Evolutionary conservation across 2,888 invertebrate genomes (phyloP).

Genomic region (Dysmachus trigonus): DNA sequence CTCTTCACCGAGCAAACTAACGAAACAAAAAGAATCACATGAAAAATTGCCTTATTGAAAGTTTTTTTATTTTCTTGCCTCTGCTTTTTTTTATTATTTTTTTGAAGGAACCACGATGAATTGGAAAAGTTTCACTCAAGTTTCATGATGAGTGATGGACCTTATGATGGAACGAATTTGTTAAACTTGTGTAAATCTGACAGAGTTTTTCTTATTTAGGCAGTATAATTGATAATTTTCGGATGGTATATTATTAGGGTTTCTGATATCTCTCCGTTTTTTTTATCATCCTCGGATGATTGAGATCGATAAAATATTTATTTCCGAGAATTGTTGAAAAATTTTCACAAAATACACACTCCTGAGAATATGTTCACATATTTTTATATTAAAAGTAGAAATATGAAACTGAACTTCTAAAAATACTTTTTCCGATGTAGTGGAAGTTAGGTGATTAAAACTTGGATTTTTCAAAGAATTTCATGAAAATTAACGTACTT

Average conservation of each 20-base stretch:
- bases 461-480: too few species aligned
- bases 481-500: too few species aligned
- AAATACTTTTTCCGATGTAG: too few species aligned
- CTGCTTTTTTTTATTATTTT: background rate
- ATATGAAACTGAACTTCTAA: too few species aligned
- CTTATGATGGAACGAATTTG: background rate
- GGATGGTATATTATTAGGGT: background rate
- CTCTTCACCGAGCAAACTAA: background rate
- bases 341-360: too few species aligned
- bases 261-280: background rate
- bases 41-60: background rate
- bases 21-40: background rate
- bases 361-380: too few species aligned
- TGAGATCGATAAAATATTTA: background rate
- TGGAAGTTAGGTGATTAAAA: too few species aligned
- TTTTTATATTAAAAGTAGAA: too few species aligned
- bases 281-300: background rate
- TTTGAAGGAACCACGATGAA: background rate
- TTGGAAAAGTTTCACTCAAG: background rate
- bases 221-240: background rate
- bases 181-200: background rate
- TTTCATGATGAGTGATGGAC: background rate
- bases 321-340: background rate
- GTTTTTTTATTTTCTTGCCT: background rate
- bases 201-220: background rate